phyloP scores from a whole-genome alignment of 2,113 vertebrate genomes.

The Gila orcuttii region DNA sequence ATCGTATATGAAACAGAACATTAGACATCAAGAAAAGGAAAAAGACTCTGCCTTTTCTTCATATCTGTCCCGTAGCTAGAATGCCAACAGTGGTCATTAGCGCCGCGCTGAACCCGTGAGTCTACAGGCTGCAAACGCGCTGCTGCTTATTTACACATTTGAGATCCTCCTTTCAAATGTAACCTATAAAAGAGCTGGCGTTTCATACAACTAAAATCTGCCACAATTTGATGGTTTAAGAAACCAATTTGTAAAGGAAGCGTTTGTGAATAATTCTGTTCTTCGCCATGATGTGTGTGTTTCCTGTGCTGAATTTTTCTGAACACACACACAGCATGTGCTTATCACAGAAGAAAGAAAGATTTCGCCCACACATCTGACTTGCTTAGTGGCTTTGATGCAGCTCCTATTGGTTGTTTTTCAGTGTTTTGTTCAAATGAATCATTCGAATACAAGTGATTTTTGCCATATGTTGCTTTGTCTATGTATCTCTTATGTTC shows the following conservation, averaged over 20 bases:
- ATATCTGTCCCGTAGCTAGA: background rate
- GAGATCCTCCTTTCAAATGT: background rate
- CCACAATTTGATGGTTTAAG: background rate
- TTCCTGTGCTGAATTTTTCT: background rate
- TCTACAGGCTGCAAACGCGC: background rate
- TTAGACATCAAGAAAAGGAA: conserved; percentile 11
- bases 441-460: background rate
- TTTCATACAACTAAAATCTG: background rate
- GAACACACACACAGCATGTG: background rate
- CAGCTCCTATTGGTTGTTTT: background rate
- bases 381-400: conserved; percentile 24
- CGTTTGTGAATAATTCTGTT: background rate
- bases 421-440: conserved; percentile 8
- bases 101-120: background rate
- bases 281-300: background rate
- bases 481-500: background rate
- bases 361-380: conserved; percentile 24
- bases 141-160: conserved; percentile 9
- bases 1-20: conserved; percentile 3
- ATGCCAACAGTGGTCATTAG: background rate
- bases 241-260: background rate
- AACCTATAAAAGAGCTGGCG: background rate
- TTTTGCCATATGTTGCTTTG: conserved; percentile 26
- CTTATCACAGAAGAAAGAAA: conserved; percentile 27
- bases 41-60: background rate